Evolutionary conservation across 2,888 invertebrate genomes (phyloP), one percentile per base, ranked within the genome.

Genomic region (Eilema depressum): DNA sequence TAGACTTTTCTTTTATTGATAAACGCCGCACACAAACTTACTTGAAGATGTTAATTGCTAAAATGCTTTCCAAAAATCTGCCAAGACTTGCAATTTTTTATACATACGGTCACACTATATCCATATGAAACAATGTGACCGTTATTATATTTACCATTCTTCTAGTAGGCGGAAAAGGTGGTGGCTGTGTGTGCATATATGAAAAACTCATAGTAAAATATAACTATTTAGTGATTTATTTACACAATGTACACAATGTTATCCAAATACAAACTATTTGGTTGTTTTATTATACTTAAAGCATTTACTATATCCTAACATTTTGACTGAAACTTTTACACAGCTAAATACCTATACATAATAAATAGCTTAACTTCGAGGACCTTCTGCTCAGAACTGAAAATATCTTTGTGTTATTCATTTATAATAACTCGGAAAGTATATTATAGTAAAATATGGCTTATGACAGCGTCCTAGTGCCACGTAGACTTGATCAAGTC

Each of bases 401-500:
- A 11, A 47, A 47, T 53, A 2, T 53, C n/a, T 53, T 14, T 17
- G 7, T 25, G 59, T 59, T 59, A n/a, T 17, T 59, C 17, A 25
- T 53, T 64, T 28, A 26, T 26, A 12, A 47, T 47, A 28, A 2
- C 5, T 7, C 8, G 12, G 0, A 70, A 2, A 61, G 17, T 14
- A n/a, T n/a, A n/a, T 63, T 57, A 7, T 28, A 7, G n/a, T n/a
- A 64, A 53, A n/a, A n/a, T 7, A 33, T 33, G n/a, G 12, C n/a
- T 64, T n/a, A 53, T n/a, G 20, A 4, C 25, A 37, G 23, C 0
- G 14, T 62, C 14, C 25, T 72, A 74, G 47, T 64, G 89, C 95
- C 95, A 92, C 69, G 94, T 91, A 67, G 89, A 84, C 83, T 95
- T 96, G 63, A 96, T 95, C 91, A 96, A 91, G 80, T 96, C 96